Conservation (phyloP, 1,140 invertebrate species). For the Monochamus saltuarius region DNA sequence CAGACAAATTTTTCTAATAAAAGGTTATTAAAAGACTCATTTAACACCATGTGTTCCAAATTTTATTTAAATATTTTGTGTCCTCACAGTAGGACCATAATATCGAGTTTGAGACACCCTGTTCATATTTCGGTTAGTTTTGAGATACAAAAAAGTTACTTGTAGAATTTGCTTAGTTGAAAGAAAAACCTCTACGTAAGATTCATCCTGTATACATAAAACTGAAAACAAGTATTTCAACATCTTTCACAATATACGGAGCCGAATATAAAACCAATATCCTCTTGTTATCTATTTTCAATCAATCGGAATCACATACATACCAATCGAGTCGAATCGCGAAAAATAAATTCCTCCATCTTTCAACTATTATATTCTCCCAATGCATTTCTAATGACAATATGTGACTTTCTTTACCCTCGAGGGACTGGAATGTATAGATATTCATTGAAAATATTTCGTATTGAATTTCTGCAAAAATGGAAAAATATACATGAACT, state of each 20-base stretch:
- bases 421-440: conserved; percentile 23
- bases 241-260: conserved; percentile 9
- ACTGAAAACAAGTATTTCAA: conserved; percentile 9
- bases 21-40: too few relatives aligned
- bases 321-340: conserved; percentile 8
- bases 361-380: conserved; percentile 26
- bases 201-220: too few relatives aligned
- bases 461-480: conserved; percentile 26
- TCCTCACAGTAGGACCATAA: too few relatives aligned
- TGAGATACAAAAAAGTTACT: too few relatives aligned
- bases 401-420: conserved; percentile 23
- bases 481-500: conserved; percentile 21
- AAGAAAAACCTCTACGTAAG: too few relatives aligned
- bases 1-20: too few relatives aligned
- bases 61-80: too few relatives aligned
- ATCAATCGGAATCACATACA: conserved; percentile 24
- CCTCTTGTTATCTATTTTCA: conserved; percentile 19
- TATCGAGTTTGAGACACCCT: too few relatives aligned
- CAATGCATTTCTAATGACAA: conserved; percentile 28
- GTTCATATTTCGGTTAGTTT: too few relatives aligned
- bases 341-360: not conserved
- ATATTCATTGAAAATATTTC: conserved; percentile 29
- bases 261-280: not conserved
- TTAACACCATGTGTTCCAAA: too few relatives aligned
- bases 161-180: too few relatives aligned